Evolutionary conservation across 2,888 invertebrate species (phyloP).

Genomic region (Drosophila peninsularis): DNA sequence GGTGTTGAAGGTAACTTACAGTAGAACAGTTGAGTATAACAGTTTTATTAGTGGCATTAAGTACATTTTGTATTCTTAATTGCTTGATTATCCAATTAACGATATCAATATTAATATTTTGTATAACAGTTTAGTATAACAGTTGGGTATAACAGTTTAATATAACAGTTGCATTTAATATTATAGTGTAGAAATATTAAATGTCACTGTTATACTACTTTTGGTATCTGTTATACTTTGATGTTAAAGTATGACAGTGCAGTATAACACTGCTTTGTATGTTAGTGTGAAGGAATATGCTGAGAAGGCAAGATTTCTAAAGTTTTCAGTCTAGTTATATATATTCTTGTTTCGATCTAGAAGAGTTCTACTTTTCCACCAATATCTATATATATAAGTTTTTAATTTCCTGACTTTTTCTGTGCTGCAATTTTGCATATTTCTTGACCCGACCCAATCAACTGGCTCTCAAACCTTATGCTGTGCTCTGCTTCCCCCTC

Average conservation of each 20-base stretch:
- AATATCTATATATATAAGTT: not conserved
- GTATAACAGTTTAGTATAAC: not conserved
- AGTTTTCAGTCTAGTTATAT: not conserved
- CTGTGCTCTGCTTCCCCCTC: slow-evolving; percentile 10
- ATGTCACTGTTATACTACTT: not conserved
- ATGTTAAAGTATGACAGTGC: not conserved
- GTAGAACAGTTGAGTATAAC: slow-evolving; percentile 1
- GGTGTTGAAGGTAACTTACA: not conserved
- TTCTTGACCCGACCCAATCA: not conserved
- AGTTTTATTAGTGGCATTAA: not conserved
- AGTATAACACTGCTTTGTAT: not conserved
- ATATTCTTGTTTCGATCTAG: not conserved
- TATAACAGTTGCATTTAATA: not conserved
- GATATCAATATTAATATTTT: too few relatives aligned
- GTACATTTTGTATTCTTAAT: not conserved
- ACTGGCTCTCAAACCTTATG: slow-evolving; percentile 25
- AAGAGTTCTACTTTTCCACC: not conserved
- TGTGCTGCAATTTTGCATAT: not conserved
- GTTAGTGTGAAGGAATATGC: not conserved
- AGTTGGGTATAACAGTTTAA: not conserved
- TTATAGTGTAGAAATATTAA: not conserved
- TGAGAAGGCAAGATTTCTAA: not conserved
- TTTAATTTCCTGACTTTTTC: not conserved
- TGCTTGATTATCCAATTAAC: too few relatives aligned
- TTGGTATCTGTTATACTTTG: too few relatives aligned